Evolutionary conservation across 2,888 invertebrate genomes (phyloP).

Genomic region (Chrysolina americana): DNA sequence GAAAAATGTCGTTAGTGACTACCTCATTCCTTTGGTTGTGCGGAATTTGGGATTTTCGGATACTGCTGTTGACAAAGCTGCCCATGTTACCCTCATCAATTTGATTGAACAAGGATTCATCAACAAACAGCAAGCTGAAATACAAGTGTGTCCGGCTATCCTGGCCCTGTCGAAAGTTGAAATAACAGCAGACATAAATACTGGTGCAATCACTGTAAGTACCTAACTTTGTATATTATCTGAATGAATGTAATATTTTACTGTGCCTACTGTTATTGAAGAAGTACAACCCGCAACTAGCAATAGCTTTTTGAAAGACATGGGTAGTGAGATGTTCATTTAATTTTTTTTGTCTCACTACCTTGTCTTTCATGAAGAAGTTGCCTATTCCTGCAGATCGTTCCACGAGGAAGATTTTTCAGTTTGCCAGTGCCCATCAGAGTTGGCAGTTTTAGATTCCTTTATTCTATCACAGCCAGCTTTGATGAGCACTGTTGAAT

Average conservation of each 20-base stretch:
- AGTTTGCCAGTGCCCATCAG: conserved; percentile 67
- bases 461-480: conserved; percentile 92
- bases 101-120: conserved; percentile 78
- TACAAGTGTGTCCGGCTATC: conserved; percentile 77
- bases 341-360: conserved; percentile 87
- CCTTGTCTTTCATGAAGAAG: conserved; percentile 97
- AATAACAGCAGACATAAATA: conserved; percentile 66
- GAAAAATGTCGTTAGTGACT: conserved; percentile 72
- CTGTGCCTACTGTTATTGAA: neutral
- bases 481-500: conserved; percentile 90
- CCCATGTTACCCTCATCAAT: conserved; percentile 75
- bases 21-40: conserved; percentile 77
- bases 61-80: conserved; percentile 77
- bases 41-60: conserved; percentile 75
- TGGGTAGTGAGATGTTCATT: conserved; percentile 96
- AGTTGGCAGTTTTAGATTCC: conserved; percentile 82
- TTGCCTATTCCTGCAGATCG: conserved; percentile 45
- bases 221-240: conserved; percentile 1
- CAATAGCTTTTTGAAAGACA: conserved; percentile 90
- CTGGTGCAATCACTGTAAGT: conserved; percentile 75
- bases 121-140: conserved; percentile 74
- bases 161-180: conserved; percentile 73
- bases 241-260: neutral
- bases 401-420: conserved; percentile 13
- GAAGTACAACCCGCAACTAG: conserved; percentile 13